Conservation (phyloP, 1,140 invertebrate species). For the Muscidifurax raptorellus region DNA sequence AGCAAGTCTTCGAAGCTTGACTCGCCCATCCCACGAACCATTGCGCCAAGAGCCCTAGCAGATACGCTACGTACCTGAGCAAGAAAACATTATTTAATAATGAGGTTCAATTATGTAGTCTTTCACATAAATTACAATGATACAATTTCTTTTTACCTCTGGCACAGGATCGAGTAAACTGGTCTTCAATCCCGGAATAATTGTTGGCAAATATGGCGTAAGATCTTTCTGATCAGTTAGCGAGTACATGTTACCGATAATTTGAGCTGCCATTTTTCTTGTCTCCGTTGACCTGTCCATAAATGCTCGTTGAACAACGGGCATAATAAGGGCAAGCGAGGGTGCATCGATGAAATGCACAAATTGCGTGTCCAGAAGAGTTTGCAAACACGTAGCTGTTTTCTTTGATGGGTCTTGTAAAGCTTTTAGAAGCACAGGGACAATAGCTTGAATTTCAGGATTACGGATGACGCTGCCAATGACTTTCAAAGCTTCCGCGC, state of each 20-base stretch:
- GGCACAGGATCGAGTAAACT: constrained; percentile 98
- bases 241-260: constrained; percentile 99
- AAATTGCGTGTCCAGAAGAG: constrained; percentile 97
- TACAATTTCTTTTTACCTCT: constrained; percentile 78
- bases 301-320: constrained; percentile 97
- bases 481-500: constrained; percentile 94
- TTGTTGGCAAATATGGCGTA: constrained; percentile 95
- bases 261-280: constrained; percentile 98
- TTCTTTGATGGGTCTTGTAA: constrained; percentile 98
- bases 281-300: constrained; percentile 98
- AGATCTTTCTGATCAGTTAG: constrained; percentile 99
- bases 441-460: constrained; percentile 98
- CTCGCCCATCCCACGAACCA: constrained; percentile 98
- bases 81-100: background rate
- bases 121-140: background rate
- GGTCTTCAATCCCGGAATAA: constrained; percentile 97
- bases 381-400: constrained; percentile 93
- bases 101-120: background rate
- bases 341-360: constrained; percentile 99
- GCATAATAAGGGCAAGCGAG: constrained; percentile 99
- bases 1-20: constrained; percentile 95
- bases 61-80: constrained; percentile 86
- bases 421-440: constrained; percentile 92
- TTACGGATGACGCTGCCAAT: constrained; percentile 99
- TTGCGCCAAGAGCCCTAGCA: constrained; percentile 95